phyloP scores from a whole-genome alignment of 2,113 vertebrate genomes.

The Sula dactylatra region DNA sequence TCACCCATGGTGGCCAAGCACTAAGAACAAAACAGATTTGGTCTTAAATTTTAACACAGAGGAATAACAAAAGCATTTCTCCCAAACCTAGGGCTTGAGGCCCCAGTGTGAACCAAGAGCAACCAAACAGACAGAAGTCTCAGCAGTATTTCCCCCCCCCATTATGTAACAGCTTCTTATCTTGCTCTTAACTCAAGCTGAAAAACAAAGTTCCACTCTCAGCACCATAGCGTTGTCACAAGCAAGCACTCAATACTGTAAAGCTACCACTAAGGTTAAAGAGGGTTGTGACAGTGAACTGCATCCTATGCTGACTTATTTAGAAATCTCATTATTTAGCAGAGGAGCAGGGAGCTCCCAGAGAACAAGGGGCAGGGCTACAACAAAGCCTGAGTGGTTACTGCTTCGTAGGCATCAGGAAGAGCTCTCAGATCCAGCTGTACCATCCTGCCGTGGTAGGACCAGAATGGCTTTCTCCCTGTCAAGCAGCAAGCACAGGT shows the following conservation, averaged over 20 bases:
- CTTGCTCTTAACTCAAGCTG: background rate
- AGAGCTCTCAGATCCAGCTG: background rate
- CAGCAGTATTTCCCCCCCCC: background rate
- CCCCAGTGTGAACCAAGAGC: background rate
- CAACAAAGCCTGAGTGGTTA: background rate
- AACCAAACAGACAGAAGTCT: background rate
- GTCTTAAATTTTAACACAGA: slow-evolving; percentile 3
- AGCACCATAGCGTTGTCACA: background rate
- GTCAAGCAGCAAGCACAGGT: background rate
- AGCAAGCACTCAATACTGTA: background rate
- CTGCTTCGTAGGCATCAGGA: background rate
- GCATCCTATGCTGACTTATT: background rate
- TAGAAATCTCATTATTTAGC: background rate
- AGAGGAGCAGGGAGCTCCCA: background rate
- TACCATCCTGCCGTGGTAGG: background rate
- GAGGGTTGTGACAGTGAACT: background rate
- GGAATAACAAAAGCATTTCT: background rate
- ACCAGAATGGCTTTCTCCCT: background rate
- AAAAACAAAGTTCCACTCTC: background rate
- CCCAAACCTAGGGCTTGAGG: background rate
- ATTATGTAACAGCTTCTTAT: fast-evolving
- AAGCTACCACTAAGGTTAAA: background rate
- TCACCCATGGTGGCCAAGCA: background rate
- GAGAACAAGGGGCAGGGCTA: background rate
- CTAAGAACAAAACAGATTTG: background rate